These are phyloP conservation scores for Margaritifera margaritifera DNA, from an alignment of 2,888 invertebrate genomes.

Conservation along the genomic window DNA sequence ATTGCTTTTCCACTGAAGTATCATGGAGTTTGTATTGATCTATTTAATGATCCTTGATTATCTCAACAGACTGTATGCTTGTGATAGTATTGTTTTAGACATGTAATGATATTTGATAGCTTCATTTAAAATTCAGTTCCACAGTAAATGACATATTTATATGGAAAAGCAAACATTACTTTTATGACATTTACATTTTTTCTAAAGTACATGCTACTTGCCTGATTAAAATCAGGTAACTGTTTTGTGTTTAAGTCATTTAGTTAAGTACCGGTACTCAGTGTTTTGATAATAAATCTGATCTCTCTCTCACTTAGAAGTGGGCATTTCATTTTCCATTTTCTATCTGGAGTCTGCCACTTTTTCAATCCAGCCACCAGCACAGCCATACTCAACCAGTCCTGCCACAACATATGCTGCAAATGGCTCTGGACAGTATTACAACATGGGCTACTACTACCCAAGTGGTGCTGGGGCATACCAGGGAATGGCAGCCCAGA, in stretches of 20 bases:
- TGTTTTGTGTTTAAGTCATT: too few relatives aligned
- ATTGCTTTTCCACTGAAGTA: too few relatives aligned
- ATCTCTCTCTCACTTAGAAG: too few relatives aligned
- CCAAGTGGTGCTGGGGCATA: slow-evolving; percentile 35
- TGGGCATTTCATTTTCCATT: not conserved
- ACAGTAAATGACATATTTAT: not conserved
- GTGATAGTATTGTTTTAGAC: not conserved
- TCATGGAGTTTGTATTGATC: too few relatives aligned
- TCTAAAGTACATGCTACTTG: too few relatives aligned
- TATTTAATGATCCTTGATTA: too few relatives aligned
- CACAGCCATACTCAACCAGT: slow-evolving; percentile 35
- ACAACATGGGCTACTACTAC: slow-evolving; percentile 57
- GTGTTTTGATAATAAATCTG: too few relatives aligned
- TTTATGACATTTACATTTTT: too few relatives aligned
- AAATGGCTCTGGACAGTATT: slow-evolving; percentile 35
- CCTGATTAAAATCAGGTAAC: too few relatives aligned
- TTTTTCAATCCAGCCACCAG: slow-evolving; percentile 5
- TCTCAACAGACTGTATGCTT: not conserved
- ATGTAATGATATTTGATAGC: not conserved
- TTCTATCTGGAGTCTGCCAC: too few relatives aligned
- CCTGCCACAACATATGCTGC: slow-evolving; percentile 36
- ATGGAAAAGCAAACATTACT: too few relatives aligned
- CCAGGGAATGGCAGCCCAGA: slow-evolving; percentile 32
- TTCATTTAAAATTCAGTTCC: not conserved
- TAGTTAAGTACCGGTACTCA: too few relatives aligned